A percentile compares a stretch with the other conserved stretches of the same genome.
Evolutionary conservation across 2,797 vertebrate species (phyloP).

Genomic region (Lophius americanus): DNA sequence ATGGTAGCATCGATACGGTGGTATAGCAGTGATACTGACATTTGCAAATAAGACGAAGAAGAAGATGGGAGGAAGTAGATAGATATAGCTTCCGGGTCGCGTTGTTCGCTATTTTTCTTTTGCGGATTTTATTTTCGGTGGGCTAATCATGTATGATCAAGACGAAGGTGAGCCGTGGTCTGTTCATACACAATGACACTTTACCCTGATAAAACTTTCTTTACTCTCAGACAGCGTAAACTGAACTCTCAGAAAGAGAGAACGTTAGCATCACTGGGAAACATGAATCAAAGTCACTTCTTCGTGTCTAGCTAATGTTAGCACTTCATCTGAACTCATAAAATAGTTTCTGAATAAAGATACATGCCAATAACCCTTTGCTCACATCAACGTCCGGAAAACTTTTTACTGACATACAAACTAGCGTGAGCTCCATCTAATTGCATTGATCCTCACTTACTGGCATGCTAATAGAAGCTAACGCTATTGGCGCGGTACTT

Average conservation of each 20-base stretch:
- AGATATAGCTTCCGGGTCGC: background rate
- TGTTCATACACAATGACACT: background rate
- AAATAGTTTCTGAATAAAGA: background rate
- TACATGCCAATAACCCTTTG: background rate
- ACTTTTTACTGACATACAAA: no score
- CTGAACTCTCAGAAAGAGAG: background rate
- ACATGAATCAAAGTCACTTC: background rate
- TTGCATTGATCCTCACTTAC: accelerated
- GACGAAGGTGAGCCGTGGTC: conserved; percentile 77
- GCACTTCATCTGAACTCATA: background rate
- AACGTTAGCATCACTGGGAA: background rate
- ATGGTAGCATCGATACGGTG: no score
- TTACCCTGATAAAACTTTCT: background rate
- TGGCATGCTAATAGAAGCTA: background rate
- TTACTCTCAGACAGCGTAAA: no score
- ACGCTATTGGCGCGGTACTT: background rate
- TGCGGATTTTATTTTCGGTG: background rate
- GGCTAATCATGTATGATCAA: conserved; percentile 80
- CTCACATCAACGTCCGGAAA: background rate
- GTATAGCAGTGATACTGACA: no score
- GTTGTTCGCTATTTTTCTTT: background rate
- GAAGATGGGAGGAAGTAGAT: no score
- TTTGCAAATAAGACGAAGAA: no score
- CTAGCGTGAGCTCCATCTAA: background rate
- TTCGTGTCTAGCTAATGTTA: conserved; percentile 5